Base-by-base conservation (phyloP, 2,797 vertebrate species). In the Taeniopygia guttata region DNA sequence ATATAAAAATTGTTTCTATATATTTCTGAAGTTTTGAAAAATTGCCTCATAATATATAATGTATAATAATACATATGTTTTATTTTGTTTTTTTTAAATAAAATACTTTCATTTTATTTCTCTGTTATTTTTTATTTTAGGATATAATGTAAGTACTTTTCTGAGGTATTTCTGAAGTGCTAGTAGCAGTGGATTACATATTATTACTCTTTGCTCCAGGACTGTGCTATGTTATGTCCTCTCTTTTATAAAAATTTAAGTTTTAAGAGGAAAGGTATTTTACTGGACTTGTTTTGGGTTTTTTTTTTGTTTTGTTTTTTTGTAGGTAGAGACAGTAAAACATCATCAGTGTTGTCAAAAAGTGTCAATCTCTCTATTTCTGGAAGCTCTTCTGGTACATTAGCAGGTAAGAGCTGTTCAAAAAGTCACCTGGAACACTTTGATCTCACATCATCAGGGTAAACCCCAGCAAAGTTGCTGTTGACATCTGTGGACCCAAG, bases 311-410 rank as follows among this genome's bases (percentile, higher is more conserved):
- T 46, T 96, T 96, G 96, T 97, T 54, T 21, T 97, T 97, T 43
- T 10, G 1, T 97, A 99, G 99, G 99, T 87, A 98, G 98, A 97
- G 99, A 99, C 96, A 98, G 97, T 95, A 99, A 99, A 96, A 97
- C 98, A 49, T 97, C 98, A 77, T 95, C 98, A 48, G 93, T 97
- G 51, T 97, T 98, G 69, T 89, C 98, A 87, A 99, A 99, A 96
- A 98, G 91, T 91, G 97, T 98, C 94, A 98, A 98, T 3, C 91
- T 98, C 66, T 98, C 98, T 85, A 97, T 98, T 55, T 98, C 98
- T 59, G 98, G 98, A 94, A 97, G 97, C 45, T 93, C 98, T 40
- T 94, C 97, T 70, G 94, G 92, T 84, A 89, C 97, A n/a, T 97
- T 98, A 66, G 86, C 97, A 96, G 97, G 98, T 98, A 96, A 97